A percentile compares a stretch with the other conserved stretches of the same genome.
phyloP scores from a whole-genome alignment of 2,113 vertebrate species.

The Isichthys henryi region DNA sequence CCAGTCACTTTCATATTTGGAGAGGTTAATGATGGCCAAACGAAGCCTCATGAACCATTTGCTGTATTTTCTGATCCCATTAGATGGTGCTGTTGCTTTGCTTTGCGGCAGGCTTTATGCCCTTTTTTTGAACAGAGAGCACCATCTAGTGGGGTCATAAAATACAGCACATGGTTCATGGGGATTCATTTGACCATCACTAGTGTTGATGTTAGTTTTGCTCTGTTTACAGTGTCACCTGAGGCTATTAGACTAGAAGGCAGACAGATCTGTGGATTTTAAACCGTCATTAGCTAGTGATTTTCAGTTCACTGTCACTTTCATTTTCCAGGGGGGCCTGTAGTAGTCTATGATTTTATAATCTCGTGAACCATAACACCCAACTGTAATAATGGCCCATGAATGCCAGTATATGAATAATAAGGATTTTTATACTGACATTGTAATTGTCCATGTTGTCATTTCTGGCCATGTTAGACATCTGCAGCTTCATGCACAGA shows the following conservation, averaged over 20 bases:
- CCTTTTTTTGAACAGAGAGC: background rate
- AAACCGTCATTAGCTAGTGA: too few species aligned
- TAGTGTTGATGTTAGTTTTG: background rate
- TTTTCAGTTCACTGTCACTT: background rate
- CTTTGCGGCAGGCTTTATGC: background rate
- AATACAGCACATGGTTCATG: background rate
- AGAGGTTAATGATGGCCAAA: background rate
- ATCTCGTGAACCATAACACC: background rate
- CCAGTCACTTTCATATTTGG: background rate
- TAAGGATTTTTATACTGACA: constrained; percentile 11
- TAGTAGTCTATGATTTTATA: background rate
- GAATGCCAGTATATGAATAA: background rate
- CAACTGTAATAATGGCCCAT: background rate
- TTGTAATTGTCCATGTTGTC: background rate
- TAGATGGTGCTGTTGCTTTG: background rate
- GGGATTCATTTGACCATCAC: background rate
- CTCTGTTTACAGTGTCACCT: too few species aligned
- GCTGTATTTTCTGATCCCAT: background rate
- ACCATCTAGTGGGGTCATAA: background rate
- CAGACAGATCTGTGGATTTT: background rate
- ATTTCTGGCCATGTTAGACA: background rate
- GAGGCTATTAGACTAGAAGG: background rate
- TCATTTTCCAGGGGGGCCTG: background rate
- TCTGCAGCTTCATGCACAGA: background rate
- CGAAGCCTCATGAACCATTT: background rate